These are phyloP conservation scores for Eudyptes chrysolophus DNA, from an alignment of 2,113 vertebrate genomes.

Conservation along the genomic window DNA sequence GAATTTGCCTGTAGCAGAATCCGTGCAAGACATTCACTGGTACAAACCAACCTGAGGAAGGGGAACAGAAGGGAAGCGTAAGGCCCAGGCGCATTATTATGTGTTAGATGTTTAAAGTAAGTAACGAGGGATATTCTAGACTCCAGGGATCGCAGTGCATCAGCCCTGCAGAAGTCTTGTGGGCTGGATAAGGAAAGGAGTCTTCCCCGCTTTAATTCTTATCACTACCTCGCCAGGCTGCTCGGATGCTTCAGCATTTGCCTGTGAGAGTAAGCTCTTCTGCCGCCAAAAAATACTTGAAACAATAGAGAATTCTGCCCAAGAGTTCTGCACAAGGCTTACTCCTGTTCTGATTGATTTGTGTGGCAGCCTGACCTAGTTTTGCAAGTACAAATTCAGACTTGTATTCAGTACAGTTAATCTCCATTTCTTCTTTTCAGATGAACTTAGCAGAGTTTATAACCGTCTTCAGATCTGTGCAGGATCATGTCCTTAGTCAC, in stretches of 20 bases:
- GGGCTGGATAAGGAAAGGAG: not conserved
- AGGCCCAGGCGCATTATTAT: not conserved
- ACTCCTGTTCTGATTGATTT: not conserved
- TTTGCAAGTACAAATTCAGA: not conserved
- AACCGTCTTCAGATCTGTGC: not conserved
- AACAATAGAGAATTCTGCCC: not conserved
- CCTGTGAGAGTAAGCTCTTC: not conserved
- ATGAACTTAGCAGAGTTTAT: not conserved
- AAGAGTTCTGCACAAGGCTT: not conserved
- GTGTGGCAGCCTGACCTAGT: slow-evolving; percentile 8
- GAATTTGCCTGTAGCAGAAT: no score
- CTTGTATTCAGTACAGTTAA: slow-evolving; percentile 2
- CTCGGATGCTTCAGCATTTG: not conserved
- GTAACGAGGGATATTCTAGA: not conserved
- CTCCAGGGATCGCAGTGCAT: not conserved
- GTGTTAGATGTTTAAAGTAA: not conserved
- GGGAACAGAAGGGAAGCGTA: not conserved
- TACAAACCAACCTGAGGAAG: not conserved
- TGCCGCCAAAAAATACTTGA: not conserved
- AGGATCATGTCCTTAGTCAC: not conserved
- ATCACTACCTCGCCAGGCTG: not conserved
- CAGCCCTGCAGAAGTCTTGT: not conserved
- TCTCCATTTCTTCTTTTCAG: slow-evolving; percentile 4
- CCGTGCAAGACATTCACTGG: not conserved
- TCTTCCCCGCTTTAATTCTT: not conserved